Conservation (phyloP, 37 sponge, comb jelly and placozoan genomes). For the Geodia barretti region DNA sequence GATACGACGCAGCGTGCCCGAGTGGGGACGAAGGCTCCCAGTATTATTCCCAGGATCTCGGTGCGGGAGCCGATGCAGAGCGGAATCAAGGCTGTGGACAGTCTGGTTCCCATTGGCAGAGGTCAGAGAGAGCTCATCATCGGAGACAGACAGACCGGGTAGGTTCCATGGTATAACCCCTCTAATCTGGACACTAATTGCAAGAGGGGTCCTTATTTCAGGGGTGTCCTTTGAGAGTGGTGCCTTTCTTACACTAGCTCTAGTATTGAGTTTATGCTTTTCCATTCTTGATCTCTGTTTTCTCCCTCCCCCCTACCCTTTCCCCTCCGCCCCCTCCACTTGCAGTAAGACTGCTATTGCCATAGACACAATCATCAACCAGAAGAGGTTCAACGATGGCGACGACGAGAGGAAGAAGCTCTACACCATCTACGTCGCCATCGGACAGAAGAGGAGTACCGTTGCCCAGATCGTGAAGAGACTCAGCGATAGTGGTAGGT, state of each 20-base stretch:
- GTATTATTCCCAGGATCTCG: constrained; percentile 97
- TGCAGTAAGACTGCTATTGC: constrained; percentile 97
- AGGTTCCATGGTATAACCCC: too few relatives aligned
- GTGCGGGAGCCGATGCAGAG: constrained; percentile 98
- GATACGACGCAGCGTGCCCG: constrained; percentile 59
- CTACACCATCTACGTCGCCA: constrained; percentile 97
- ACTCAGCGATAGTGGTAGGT: constrained; percentile 82
- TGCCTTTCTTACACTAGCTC: background rate
- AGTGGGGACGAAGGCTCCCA: constrained; percentile 98
- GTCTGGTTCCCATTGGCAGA: constrained; percentile 97
- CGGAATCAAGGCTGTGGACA: constrained; percentile 98
- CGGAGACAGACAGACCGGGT: constrained; percentile 99
- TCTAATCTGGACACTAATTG: too few relatives aligned
- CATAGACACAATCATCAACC: constrained; percentile 98
- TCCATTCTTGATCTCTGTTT: too few relatives aligned
- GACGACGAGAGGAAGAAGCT: constrained; percentile 98
- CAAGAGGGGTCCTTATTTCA: too few relatives aligned
- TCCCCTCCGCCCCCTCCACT: background rate
- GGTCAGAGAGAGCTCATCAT: constrained; percentile 99
- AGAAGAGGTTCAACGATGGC: constrained; percentile 94
- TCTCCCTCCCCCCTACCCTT: background rate
- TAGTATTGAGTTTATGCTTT: too few relatives aligned
- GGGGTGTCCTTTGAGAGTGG: too few relatives aligned
- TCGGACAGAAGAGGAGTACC: constrained; percentile 99
- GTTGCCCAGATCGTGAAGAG: constrained; percentile 98